phyloP scores from a whole-genome alignment of 1,140 invertebrate species.

The Drosophila arawakana region DNA sequence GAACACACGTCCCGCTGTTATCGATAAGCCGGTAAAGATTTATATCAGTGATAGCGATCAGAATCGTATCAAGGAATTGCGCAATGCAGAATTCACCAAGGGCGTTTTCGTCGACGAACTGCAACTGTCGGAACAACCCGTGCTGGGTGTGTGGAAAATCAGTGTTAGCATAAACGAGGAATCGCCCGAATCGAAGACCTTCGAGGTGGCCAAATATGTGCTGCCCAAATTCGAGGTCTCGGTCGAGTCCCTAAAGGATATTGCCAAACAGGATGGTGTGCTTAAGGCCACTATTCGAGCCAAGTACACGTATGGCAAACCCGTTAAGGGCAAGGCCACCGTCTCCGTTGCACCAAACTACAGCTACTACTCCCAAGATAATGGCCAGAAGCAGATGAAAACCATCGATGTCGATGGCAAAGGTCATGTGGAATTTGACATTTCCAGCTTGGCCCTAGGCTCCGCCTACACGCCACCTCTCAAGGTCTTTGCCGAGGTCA shows the following conservation, averaged over 20 bases:
- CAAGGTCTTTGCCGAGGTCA: conserved; percentile 89
- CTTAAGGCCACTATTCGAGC: conserved; percentile 92
- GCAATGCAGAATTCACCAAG: conserved; percentile 87
- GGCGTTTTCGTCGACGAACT: conserved; percentile 93
- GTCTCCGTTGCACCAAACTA: conserved; percentile 86
- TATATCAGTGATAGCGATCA: conserved; percentile 62
- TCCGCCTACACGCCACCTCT: conserved; percentile 85
- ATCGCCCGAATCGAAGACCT: conserved; percentile 60
- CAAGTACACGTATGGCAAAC: conserved; percentile 89
- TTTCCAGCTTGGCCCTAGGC: conserved; percentile 86
- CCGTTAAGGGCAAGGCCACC: conserved; percentile 91
- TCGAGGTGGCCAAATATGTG: conserved; percentile 92
- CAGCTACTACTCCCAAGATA: background rate
- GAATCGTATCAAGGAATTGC: conserved; percentile 90
- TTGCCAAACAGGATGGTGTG: conserved; percentile 91
- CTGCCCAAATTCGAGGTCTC: conserved; percentile 96
- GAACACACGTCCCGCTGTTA: conserved; percentile 88
- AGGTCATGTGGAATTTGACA: conserved; percentile 89
- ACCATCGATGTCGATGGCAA: conserved; percentile 90
- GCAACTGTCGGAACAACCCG: conserved; percentile 92
- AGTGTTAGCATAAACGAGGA: conserved; percentile 85
- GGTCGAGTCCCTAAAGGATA: conserved; percentile 91
- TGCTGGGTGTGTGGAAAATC: conserved; percentile 97
- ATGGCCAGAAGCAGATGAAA: conserved; percentile 84
- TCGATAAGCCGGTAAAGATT: conserved; percentile 57